Percentiles rank a stretch among this genome's conserved stretches.
phyloP scores from a whole-genome alignment of 2,113 vertebrate genomes.

The Tupaia chinensis region DNA sequence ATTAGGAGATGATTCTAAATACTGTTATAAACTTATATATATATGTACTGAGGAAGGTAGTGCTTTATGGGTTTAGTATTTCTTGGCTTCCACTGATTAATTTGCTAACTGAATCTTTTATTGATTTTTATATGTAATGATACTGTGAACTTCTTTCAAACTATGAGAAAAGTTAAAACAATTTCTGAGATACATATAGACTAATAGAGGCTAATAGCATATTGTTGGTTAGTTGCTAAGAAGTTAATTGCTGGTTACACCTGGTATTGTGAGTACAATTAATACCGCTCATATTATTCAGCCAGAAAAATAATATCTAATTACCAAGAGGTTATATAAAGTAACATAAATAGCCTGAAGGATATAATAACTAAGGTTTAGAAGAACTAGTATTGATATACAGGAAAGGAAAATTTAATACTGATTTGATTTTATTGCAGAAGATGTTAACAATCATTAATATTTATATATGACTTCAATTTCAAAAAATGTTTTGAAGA shows the following conservation, averaged over 20 bases:
- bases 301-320: slow-evolving; percentile 74
- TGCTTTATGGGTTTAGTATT: slow-evolving; percentile 43
- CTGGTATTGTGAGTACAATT: slow-evolving; percentile 78
- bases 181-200: too few species aligned
- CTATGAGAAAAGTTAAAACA: background rate
- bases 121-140: slow-evolving; percentile 53
- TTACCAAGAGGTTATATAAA: slow-evolving; percentile 77
- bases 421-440: slow-evolving; percentile 63
- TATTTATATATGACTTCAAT: slow-evolving; percentile 76
- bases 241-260: slow-evolving; percentile 52
- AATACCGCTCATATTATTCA: slow-evolving; percentile 78
- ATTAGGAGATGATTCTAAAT: background rate
- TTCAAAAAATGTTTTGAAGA: slow-evolving; percentile 51
- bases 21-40: background rate
- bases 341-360: slow-evolving; percentile 73
- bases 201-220: slow-evolving; percentile 16
- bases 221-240: slow-evolving; percentile 65
- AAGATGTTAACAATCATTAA: slow-evolving; percentile 67
- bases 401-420: slow-evolving; percentile 58
- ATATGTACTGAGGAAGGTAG: background rate
- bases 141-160: slow-evolving; percentile 38
- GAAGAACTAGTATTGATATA: slow-evolving; percentile 54
- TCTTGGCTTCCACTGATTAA: slow-evolving; percentile 29
- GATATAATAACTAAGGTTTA: slow-evolving; percentile 38
- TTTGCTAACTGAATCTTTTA: slow-evolving; percentile 45